phyloP scores from a whole-genome alignment of 2,797 vertebrate genomes.

The Linurgus olivaceus region DNA sequence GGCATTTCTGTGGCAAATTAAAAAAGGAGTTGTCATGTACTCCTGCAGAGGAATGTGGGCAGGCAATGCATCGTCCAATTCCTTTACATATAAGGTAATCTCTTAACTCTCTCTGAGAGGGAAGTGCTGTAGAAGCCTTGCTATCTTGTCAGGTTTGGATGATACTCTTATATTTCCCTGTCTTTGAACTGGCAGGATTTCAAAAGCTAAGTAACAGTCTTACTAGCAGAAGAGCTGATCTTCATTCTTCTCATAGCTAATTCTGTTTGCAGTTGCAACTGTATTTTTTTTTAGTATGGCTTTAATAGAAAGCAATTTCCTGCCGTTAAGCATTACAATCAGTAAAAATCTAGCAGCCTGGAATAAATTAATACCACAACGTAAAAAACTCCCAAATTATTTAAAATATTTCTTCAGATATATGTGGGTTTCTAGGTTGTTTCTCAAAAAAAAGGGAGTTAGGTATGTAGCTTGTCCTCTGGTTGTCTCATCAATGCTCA shows the following conservation, averaged over 20 bases:
- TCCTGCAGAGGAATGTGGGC: slow-evolving; percentile 53
- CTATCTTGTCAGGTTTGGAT: slow-evolving; percentile 44
- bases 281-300: background rate
- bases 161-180: slow-evolving; percentile 1
- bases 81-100: slow-evolving; percentile 58
- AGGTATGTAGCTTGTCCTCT: background rate
- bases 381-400: background rate
- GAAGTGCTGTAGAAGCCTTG: slow-evolving; percentile 5
- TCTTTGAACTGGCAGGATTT: slow-evolving; percentile 42
- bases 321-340: background rate
- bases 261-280: background rate
- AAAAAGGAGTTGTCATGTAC: slow-evolving; percentile 50
- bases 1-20: slow-evolving; percentile 47
- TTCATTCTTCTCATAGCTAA: background rate
- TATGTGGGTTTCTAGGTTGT: background rate
- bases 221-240: slow-evolving; percentile 9
- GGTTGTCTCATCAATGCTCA: background rate
- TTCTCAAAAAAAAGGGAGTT: background rate
- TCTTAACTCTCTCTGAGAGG: slow-evolving; percentile 39
- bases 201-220: slow-evolving; percentile 5
- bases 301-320: background rate
- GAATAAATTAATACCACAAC: background rate
- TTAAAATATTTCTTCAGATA: background rate
- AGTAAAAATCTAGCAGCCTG: background rate
- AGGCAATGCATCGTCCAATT: slow-evolving; percentile 29